Percentiles rank a stretch among this genome's conserved stretches.
Evolutionary conservation across 2,888 invertebrate species (phyloP).

Genomic region (Nomada goodeniana): DNA sequence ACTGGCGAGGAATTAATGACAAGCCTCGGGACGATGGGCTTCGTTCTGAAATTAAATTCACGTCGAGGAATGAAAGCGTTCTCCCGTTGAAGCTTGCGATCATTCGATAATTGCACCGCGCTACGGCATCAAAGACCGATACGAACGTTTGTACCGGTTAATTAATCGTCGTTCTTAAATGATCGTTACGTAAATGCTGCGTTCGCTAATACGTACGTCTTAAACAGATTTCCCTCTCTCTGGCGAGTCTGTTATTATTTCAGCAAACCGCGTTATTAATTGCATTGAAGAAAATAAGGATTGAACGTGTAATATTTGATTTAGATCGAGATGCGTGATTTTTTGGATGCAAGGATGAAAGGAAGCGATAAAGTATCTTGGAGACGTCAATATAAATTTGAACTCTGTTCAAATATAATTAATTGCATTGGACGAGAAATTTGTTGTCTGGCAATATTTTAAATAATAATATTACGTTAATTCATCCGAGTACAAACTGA

Average conservation of each 20-base stretch:
- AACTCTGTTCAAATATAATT: too few relatives aligned
- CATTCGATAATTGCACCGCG: conserved; percentile 21
- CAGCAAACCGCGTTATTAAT: too few relatives aligned
- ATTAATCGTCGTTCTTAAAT: not conserved
- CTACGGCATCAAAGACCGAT: not conserved
- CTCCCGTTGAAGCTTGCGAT: not conserved
- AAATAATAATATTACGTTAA: too few relatives aligned
- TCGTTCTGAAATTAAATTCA: conserved; percentile 19
- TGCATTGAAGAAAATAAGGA: too few relatives aligned
- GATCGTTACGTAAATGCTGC: not conserved
- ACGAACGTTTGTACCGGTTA: not conserved
- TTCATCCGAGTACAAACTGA: not conserved
- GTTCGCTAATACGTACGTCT: not conserved
- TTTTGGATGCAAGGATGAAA: too few relatives aligned
- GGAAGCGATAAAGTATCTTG: too few relatives aligned
- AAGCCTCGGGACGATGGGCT: not conserved
- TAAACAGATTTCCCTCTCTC: not conserved
- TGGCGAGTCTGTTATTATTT: too few relatives aligned
- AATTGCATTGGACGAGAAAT: too few relatives aligned
- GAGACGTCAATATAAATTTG: too few relatives aligned
- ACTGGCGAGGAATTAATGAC: conserved; percentile 37
- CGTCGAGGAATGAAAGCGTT: not conserved
- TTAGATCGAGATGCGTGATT: too few relatives aligned
- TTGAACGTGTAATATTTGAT: too few relatives aligned
- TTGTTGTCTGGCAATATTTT: too few relatives aligned